Evolutionary conservation across 2,797 vertebrate species (phyloP).

Genomic region (Lepilemur ruficaudatus): DNA sequence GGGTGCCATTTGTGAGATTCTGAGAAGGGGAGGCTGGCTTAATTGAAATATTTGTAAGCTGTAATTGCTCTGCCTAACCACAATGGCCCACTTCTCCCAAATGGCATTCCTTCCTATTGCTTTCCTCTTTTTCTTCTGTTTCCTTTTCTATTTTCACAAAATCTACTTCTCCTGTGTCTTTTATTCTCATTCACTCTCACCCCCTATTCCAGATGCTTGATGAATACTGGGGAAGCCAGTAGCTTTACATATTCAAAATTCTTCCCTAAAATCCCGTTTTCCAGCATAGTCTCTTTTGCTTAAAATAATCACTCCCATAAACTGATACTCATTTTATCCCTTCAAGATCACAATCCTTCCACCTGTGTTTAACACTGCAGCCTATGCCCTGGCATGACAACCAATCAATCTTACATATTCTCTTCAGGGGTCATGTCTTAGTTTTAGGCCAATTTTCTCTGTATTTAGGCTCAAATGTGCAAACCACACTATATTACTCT

Average conservation of each 20-base stretch:
- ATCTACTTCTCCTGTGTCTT: background rate
- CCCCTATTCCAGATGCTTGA: background rate
- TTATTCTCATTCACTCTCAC: background rate
- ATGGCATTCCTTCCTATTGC: background rate
- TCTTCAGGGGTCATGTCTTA: slow-evolving; percentile 75
- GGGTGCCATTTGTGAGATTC: slow-evolving; percentile 37
- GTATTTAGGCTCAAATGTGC: slow-evolving; percentile 84
- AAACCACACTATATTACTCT: slow-evolving; percentile 85
- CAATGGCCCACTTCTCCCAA: slow-evolving; percentile 44
- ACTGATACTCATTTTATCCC: background rate
- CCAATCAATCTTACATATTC: slow-evolving; percentile 56
- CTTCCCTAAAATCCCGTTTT: background rate
- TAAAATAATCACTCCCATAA: background rate
- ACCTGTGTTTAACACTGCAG: slow-evolving; percentile 36
- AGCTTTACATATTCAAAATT: background rate
- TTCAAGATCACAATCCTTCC: background rate
- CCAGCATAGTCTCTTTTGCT: background rate
- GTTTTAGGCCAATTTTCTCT: slow-evolving; percentile 81
- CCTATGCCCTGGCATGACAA: slow-evolving; percentile 42
- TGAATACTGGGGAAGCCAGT: background rate
- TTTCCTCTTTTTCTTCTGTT: background rate
- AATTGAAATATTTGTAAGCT: slow-evolving; percentile 62
- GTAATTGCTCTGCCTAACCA: slow-evolving; percentile 57
- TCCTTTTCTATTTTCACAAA: slow-evolving; percentile 15
- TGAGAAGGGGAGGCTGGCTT: slow-evolving; percentile 39